phyloP scores from a whole-genome alignment of 2,797 vertebrate genomes.

The Dendrocincla tyrannina region DNA sequence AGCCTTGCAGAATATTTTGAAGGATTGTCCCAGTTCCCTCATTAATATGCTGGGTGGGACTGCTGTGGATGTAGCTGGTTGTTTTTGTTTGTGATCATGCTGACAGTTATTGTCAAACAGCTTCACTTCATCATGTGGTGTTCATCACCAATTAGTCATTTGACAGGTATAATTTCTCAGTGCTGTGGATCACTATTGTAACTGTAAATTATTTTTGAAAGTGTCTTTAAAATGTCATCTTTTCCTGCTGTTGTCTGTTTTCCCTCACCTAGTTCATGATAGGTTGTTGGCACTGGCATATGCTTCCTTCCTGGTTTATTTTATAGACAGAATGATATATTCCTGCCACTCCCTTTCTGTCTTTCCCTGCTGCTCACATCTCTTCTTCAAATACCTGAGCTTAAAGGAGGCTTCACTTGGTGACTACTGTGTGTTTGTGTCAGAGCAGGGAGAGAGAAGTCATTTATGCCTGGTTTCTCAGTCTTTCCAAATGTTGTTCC shows the following conservation, averaged over 20 bases:
- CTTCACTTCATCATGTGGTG: constrained; percentile 35
- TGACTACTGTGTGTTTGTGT: not conserved
- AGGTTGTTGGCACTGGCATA: not conserved
- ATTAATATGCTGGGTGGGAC: not conserved
- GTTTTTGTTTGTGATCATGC: constrained; percentile 12
- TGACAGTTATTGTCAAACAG: constrained; percentile 37
- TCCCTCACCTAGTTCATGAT: not conserved
- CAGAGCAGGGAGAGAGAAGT: not conserved
- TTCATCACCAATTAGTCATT: constrained; percentile 61
- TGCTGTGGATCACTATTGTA: not conserved
- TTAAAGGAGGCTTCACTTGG: not conserved
- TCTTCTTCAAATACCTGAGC: not conserved
- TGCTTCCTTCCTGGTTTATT: not conserved
- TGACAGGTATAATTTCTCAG: constrained; percentile 58
- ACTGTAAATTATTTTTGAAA: constrained; percentile 32
- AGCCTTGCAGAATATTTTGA: not conserved
- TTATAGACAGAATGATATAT: not conserved
- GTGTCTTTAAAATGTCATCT: not conserved
- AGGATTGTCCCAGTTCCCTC: not conserved
- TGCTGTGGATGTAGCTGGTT: not conserved
- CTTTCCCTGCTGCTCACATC: not conserved
- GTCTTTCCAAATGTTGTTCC: not conserved
- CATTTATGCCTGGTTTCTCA: not conserved
- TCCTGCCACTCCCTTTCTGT: not conserved
- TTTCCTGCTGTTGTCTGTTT: not conserved